A percentile compares a stretch with the other conserved stretches of the same genome.
phyloP scores from a whole-genome alignment of 1,140 invertebrate genomes.

The Galleria mellonella region DNA sequence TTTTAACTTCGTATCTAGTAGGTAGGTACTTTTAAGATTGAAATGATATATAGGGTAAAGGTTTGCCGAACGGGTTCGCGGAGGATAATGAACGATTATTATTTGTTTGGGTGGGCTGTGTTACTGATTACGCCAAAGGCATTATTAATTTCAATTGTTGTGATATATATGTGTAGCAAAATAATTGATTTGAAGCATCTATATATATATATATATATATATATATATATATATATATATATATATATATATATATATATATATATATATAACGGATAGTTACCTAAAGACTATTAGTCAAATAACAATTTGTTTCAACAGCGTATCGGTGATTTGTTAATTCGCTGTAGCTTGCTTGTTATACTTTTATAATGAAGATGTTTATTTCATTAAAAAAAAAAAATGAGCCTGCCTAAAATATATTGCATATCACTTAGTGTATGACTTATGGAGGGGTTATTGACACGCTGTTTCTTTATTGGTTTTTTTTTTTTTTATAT shows the following conservation, averaged over 20 bases:
- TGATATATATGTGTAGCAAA: conserved; percentile 59
- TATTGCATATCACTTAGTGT: conserved; percentile 68
- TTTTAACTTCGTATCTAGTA: conserved; percentile 71
- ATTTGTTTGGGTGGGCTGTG: conserved; percentile 35
- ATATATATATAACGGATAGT: conserved; percentile 19
- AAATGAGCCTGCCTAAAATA: conserved; percentile 58
- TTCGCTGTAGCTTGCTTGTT: conserved; percentile 7
- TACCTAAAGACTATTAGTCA: conserved; percentile 2
- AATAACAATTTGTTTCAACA: no score
- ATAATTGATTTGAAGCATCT: conserved; percentile 32
- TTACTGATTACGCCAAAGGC: conserved; percentile 48
- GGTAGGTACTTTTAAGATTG: conserved; percentile 47
- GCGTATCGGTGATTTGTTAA: no score
- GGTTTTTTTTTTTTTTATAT: conserved; percentile 22
- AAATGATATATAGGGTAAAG: conserved; percentile 36
- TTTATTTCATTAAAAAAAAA: conserved; percentile 25
- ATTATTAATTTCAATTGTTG: conserved; percentile 43
- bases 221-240: no score
- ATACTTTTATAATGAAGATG: conserved; percentile 1
- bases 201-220: conserved; percentile 9
- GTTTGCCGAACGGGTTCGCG: conserved; percentile 42
- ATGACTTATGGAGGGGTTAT: conserved; percentile 26
- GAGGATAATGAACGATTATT: conserved; percentile 29
- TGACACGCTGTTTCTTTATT: conserved; percentile 16
- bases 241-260: no score